Evolutionary conservation across 2,888 invertebrate species (phyloP), one percentile per base, ranked within the genome.

Genomic region (Coenonympha arcania): DNA sequence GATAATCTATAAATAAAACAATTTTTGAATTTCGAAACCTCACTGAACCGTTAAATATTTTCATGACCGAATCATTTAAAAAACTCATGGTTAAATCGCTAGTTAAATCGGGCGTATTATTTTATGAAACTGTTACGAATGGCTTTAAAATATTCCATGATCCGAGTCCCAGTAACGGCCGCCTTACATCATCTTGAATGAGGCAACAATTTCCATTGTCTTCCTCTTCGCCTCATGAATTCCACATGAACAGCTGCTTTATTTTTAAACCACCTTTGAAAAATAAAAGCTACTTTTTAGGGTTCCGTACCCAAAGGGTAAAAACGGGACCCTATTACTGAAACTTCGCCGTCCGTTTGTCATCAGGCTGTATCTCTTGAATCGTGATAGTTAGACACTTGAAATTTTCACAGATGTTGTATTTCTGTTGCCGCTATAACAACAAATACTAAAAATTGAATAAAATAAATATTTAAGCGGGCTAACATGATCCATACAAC

Each of bases 181-280:
- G 61, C 55, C 42, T 65, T 70, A 69, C 66, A 71, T 71, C 70
- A 73, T 58, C 55, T 55, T 60, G 58, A 57, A 61, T 58, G 60
- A 61, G 57, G 60, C 63, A 64, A 69, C 68, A 66, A 73, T 71
- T 69, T 62, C 69, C 66, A 68, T 68, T 73, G 71, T 69, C 65
- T 64, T 62, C 59, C 64, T 65, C 67, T 63, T 62, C 59, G 65
- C 65, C 67, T 63, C 71, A 68, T 72, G 71, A 75, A 75, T 74
- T 65, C 63, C 55, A 53, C 52, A 61, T 41, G 40, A 43, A 34
- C 44, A 51, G 48, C 40, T 50, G 20, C 30, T 50, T 47, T 47
- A 42, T 37, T 47, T 39, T n/a, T 46, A 46, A 46, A 40, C 34
- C 28, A 48, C 18, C 19, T 50, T 13, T 44, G 44, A 37, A 50